Conservation (phyloP, 2,113 vertebrate species). For the Podarcis cretensis region DNA sequence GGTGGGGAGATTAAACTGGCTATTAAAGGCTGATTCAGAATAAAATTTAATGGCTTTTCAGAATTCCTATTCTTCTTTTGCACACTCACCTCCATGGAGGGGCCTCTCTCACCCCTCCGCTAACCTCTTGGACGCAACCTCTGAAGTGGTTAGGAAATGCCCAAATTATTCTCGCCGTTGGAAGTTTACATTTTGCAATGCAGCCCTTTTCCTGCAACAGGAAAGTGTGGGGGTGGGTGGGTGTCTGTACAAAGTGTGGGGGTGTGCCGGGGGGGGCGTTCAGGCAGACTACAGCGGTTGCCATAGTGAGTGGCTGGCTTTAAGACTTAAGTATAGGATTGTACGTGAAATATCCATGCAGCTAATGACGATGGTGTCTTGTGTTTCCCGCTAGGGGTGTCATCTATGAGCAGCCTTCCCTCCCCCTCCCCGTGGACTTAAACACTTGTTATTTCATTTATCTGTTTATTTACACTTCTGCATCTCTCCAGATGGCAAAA, state of each 20-base stretch:
- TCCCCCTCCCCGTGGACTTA: neutral
- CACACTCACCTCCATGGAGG: neutral
- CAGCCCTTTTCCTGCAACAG: slow-evolving; percentile 15
- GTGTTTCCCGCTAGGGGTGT: neutral
- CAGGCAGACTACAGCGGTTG: slow-evolving; percentile 17
- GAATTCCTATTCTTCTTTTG: neutral
- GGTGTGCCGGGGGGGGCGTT: neutral
- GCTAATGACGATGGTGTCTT: slow-evolving; percentile 7
- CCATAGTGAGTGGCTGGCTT: neutral
- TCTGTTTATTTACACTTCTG: neutral
- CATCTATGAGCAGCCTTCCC: neutral
- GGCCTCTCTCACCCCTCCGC: neutral
- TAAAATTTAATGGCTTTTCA: neutral
- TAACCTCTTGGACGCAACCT: neutral
- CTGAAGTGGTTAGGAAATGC: neutral
- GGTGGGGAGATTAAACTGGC: neutral
- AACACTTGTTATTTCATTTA: neutral
- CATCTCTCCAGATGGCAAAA: neutral
- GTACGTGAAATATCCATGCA: neutral
- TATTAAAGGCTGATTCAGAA: neutral
- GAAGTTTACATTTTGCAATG: neutral
- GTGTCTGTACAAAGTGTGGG: neutral
- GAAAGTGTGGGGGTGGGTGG: slow-evolving; percentile 1
- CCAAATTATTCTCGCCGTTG: neutral
- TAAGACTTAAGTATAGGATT: slow-evolving; percentile 2